Conservation (phyloP, 2,888 invertebrate genomes). For the Apodemia duryi region DNA sequence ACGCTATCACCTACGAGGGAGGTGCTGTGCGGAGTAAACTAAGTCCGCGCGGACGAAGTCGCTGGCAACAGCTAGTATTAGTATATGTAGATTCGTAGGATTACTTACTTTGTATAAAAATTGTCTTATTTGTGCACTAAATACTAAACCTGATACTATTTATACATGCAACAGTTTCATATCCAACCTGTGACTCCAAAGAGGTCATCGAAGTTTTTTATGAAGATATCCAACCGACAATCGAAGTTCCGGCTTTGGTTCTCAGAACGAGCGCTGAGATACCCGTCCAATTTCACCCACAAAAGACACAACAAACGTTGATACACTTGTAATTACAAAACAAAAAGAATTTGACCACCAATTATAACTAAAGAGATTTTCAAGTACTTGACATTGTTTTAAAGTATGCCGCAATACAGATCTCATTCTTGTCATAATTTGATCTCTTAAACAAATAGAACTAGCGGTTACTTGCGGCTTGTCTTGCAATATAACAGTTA, state of each 20-base stretch:
- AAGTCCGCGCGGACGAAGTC: too few species aligned
- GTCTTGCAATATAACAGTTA: too few species aligned
- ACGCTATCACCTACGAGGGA: too few species aligned
- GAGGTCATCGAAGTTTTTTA: constrained; percentile 4
- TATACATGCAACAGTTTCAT: neutral
- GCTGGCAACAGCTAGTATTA: too few species aligned
- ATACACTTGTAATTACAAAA: constrained; percentile 16
- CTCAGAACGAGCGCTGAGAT: constrained; percentile 8
- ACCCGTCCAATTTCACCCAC: neutral
- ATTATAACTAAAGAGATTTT: neutral
- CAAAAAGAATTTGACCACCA: constrained; percentile 7
- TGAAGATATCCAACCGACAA: neutral
- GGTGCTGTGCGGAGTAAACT: too few species aligned
- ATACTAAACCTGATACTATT: neutral
- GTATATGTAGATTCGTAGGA: too few species aligned
- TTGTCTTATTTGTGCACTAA: neutral
- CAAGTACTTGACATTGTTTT: neutral
- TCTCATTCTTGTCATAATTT: too few species aligned
- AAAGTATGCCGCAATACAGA: neutral
- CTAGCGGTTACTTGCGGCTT: too few species aligned
- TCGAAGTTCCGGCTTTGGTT: constrained; percentile 12
- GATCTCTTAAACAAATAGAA: too few species aligned
- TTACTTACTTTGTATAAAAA: too few species aligned
- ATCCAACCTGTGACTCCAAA: neutral
- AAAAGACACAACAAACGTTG: constrained; percentile 3